Percentiles rank a stretch among this genome's conserved stretches.
These are phyloP conservation scores for Dicrostonyx torquatus DNA, from an alignment of 2,797 vertebrate species.

Conservation along the genomic window DNA sequence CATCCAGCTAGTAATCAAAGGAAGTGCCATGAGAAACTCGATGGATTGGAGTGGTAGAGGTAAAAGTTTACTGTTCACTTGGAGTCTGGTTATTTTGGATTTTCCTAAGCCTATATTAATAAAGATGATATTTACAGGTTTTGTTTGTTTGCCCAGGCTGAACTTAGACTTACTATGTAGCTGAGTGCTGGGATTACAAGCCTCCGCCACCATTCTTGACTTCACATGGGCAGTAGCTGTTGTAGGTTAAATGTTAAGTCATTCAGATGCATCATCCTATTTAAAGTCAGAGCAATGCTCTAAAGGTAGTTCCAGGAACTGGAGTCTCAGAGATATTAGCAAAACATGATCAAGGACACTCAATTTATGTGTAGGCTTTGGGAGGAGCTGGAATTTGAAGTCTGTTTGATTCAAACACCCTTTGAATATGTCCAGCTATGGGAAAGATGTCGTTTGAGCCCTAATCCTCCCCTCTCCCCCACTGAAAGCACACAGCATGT, in stretches of 20 bases:
- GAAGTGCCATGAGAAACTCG: neutral
- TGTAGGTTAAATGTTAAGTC: neutral
- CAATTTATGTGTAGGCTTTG: neutral
- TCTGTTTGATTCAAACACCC: neutral
- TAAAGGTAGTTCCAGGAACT: neutral
- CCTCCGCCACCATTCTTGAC: neutral
- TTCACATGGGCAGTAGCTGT: neutral
- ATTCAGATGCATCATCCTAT: neutral
- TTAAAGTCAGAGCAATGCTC: neutral
- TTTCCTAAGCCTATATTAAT: conserved; percentile 9
- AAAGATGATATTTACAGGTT: neutral
- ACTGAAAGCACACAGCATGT: neutral
- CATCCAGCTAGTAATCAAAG: neutral
- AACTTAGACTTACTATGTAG: neutral
- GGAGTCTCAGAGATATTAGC: conserved; percentile 32
- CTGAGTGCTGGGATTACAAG: neutral
- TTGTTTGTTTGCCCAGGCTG: neutral
- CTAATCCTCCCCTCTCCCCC: neutral
- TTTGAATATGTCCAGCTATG: neutral
- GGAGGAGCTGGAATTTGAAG: conserved; percentile 3
- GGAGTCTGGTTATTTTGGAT: neutral
- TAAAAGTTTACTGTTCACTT: neutral
- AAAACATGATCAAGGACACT: conserved; percentile 1
- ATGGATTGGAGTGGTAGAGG: neutral
- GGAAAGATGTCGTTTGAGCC: neutral